phyloP scores from a whole-genome alignment of 2,797 vertebrate species.

The Semotilus atromaculatus region DNA sequence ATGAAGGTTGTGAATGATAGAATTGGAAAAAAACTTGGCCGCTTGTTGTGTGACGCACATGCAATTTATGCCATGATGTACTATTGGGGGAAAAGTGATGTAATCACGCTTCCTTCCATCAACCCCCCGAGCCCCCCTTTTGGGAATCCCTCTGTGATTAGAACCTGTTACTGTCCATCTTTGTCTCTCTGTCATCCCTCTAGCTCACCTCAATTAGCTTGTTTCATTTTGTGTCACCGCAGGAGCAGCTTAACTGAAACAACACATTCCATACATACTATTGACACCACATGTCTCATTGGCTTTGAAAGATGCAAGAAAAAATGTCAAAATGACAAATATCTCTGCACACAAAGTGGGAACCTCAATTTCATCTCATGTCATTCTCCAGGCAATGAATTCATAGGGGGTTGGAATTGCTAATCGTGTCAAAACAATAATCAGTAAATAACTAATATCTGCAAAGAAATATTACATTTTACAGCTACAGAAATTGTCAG shows the following conservation, averaged over 20 bases:
- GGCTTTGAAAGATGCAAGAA: background rate
- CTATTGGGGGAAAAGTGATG: slow-evolving; percentile 76
- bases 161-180: slow-evolving; percentile 78
- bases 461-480: background rate
- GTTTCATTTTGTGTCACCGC: slow-evolving; percentile 34
- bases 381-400: background rate
- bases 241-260: slow-evolving; percentile 22
- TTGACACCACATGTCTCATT: background rate
- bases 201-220: slow-evolving; percentile 39
- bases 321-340: slow-evolving; percentile 20
- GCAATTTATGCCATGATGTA: slow-evolving; percentile 60
- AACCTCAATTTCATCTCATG: slow-evolving; percentile 3
- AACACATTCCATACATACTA: slow-evolving; percentile 14
- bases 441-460: background rate
- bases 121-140: slow-evolving; percentile 64
- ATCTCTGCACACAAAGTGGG: background rate
- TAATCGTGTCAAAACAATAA: background rate
- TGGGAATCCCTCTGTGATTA: slow-evolving; percentile 79
- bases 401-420: background rate
- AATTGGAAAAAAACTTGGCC: background rate
- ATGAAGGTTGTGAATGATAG: slow-evolving; percentile 30
- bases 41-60: slow-evolving; percentile 27
- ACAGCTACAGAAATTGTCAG: no score
- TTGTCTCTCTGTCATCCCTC: slow-evolving; percentile 26
- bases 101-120: slow-evolving; percentile 66